Percentiles rank a stretch among this genome's conserved stretches.
These are phyloP conservation scores for Epiblema foenella DNA, from an alignment of 2,888 invertebrate species.

Conservation along the genomic window DNA sequence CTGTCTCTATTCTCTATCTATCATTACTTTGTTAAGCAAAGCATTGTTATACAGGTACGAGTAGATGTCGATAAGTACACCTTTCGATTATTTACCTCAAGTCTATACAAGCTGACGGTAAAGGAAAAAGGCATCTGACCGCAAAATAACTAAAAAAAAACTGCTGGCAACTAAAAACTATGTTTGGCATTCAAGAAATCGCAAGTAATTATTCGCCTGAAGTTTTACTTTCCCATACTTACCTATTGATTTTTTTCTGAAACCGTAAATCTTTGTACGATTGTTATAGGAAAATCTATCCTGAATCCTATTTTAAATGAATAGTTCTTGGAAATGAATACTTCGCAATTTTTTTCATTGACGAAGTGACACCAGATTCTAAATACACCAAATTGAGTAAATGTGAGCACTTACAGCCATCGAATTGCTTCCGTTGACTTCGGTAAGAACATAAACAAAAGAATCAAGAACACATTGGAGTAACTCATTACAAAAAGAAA, in stretches of 20 bases:
- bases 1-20: too few species aligned
- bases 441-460: constrained; percentile 81
- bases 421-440: constrained; percentile 76
- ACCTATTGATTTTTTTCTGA: too few species aligned
- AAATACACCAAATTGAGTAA: constrained; percentile 7
- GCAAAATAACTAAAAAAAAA: not conserved
- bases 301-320: too few species aligned
- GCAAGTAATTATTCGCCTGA: too few species aligned
- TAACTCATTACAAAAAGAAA: constrained; percentile 73
- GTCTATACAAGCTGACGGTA: not conserved
- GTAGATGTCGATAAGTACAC: not conserved
- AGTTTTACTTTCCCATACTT: too few species aligned
- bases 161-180: too few species aligned
- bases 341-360: too few species aligned
- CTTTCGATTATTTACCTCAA: constrained; percentile 1
- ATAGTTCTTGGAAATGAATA: too few species aligned
- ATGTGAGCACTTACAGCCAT: constrained; percentile 78
- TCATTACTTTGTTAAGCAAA: not conserved
- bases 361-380: not conserved
- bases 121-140: not conserved
- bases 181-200: too few species aligned
- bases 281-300: too few species aligned
- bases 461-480: constrained; percentile 74
- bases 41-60: not conserved
- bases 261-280: too few species aligned